Evolutionary conservation across 2,113 vertebrate genomes (phyloP).

Genomic region (Cygnus atratus): DNA sequence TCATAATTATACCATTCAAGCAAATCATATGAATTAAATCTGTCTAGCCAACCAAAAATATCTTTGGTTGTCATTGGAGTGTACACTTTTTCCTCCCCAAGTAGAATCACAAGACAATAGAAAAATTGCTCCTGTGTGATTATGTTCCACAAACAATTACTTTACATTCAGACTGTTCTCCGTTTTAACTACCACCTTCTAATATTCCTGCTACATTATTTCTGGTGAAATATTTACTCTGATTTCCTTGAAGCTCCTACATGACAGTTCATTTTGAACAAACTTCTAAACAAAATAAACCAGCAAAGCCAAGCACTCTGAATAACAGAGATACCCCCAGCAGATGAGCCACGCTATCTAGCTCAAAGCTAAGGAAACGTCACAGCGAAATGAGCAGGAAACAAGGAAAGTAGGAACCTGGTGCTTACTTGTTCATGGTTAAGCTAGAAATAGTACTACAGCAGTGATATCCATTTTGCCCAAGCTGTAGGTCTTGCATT

Average conservation of each 20-base stretch:
- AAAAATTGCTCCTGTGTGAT: background rate
- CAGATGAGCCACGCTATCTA: background rate
- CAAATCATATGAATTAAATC: slow-evolving; percentile 44
- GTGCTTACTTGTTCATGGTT: background rate
- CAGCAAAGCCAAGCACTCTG: fast-evolving
- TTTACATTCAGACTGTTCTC: background rate
- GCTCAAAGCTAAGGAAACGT: background rate
- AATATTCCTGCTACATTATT: background rate
- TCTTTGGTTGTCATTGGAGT: background rate
- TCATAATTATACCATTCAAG: slow-evolving; percentile 43
- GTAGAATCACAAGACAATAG: background rate
- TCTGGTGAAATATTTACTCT: background rate
- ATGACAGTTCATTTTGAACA: background rate
- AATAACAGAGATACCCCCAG: background rate
- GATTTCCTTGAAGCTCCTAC: background rate
- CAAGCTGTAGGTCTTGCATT: background rate
- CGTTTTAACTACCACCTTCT: background rate
- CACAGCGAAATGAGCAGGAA: fast-evolving
- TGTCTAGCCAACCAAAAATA: slow-evolving; percentile 32
- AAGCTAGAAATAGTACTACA: background rate
- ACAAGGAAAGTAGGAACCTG: background rate
- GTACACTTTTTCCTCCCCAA: background rate
- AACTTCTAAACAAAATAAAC: background rate
- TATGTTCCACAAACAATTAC: background rate
- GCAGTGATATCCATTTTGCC: background rate